phyloP scores from a whole-genome alignment of 2,888 invertebrate species.

The Caenorhabditis japonica region DNA sequence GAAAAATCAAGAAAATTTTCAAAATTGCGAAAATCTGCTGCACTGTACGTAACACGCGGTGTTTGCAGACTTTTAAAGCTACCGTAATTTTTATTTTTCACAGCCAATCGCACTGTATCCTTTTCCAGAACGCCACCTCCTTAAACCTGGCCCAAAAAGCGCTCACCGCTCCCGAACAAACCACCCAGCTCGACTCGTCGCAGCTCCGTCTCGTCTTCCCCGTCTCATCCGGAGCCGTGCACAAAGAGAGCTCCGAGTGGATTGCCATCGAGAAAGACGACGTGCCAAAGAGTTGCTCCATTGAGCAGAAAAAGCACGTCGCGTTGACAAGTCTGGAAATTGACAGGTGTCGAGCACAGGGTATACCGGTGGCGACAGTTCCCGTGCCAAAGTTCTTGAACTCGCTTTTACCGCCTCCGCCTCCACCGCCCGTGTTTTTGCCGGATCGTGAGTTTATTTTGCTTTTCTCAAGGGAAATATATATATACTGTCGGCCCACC shows the following conservation, averaged over 20 bases:
- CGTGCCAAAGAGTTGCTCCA: constrained; percentile 55
- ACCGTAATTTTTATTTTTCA: constrained; percentile 10
- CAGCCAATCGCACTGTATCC: constrained; percentile 18
- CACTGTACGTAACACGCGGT: too few species aligned
- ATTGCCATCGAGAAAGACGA: constrained; percentile 54
- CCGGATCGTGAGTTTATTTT: constrained; percentile 26
- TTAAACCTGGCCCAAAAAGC: constrained; percentile 41
- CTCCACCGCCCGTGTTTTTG: constrained; percentile 51
- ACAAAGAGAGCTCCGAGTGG: constrained; percentile 61
- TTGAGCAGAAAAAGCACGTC: constrained; percentile 59
- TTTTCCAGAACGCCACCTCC: constrained; percentile 26
- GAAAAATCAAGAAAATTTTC: too few species aligned
- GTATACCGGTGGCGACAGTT: constrained; percentile 41
- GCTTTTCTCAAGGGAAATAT: too few species aligned
- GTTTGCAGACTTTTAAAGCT: too few species aligned
- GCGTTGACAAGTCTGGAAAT: constrained; percentile 60
- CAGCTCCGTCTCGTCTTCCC: constrained; percentile 65
- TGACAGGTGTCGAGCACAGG: constrained; percentile 45
- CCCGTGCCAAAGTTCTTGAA: constrained; percentile 38
- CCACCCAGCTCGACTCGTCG: constrained; percentile 34
- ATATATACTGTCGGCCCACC: too few species aligned
- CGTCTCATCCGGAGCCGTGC: constrained; percentile 69
- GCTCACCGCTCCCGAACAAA: constrained; percentile 24
- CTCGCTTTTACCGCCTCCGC: constrained; percentile 55
- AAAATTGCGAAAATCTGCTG: too few species aligned